phyloP scores from a whole-genome alignment of 2,888 invertebrate genomes.

The Thalpophila matura region DNA sequence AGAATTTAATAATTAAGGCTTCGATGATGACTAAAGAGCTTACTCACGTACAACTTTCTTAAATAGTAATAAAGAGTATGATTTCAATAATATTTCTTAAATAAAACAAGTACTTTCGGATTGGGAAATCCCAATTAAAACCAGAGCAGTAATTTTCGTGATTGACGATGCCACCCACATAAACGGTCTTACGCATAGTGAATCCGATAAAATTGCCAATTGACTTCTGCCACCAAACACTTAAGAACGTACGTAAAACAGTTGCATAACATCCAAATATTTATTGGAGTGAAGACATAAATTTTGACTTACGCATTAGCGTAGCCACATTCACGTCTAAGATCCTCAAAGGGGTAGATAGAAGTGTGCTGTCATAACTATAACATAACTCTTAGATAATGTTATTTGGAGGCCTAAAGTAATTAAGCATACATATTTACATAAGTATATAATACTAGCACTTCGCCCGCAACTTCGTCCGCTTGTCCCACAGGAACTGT shows the following conservation, averaged over 20 bases:
- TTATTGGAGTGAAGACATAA: constrained; percentile 68
- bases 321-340: constrained; percentile 22
- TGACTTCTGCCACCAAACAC: constrained; percentile 68
- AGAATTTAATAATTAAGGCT: constrained; percentile 46
- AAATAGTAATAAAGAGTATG: constrained; percentile 5
- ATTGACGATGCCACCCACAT: constrained; percentile 58
- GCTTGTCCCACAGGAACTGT: no score
- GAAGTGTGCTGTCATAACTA: constrained; percentile 10
- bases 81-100: constrained; percentile 29
- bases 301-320: constrained; percentile 66
- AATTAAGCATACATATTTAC: background rate
- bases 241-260: constrained; percentile 61
- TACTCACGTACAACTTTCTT: constrained; percentile 29
- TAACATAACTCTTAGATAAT: background rate
- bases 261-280: constrained; percentile 70
- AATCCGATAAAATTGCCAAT: constrained; percentile 65
- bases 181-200: constrained; percentile 48
- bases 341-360: constrained; percentile 25
- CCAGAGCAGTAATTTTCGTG: constrained; percentile 39
- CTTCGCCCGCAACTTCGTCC: no score
- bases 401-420: background rate
- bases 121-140: constrained; percentile 54
- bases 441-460: no score
- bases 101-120: constrained; percentile 21
- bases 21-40: constrained; percentile 40